Evolutionary conservation across 2,888 invertebrate genomes (phyloP).

Genomic region (Oxyteleia sp.): DNA sequence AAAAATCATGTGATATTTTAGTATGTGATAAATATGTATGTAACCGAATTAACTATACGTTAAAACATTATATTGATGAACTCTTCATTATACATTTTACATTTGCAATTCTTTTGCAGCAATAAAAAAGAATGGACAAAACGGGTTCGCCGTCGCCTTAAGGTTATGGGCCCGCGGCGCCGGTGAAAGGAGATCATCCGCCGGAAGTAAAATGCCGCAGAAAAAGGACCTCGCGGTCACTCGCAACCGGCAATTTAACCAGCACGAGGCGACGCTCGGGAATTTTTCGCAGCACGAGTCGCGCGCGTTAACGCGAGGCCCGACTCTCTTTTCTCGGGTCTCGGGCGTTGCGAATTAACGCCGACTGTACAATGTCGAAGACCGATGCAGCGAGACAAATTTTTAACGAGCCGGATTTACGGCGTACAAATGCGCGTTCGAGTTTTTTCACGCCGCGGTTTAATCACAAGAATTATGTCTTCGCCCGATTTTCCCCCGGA

Average conservation of each 20-base stretch:
- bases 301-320: not conserved
- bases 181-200: conserved; percentile 75
- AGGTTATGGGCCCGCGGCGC: conserved; percentile 32
- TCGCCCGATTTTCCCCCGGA: not conserved
- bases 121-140: conserved; percentile 14
- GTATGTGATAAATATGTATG: no score
- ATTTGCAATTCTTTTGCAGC: not conserved
- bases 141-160: conserved; percentile 30
- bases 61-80: no score
- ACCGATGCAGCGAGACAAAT: conserved; percentile 18
- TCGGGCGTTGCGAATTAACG: conserved; percentile 38
- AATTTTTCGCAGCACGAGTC: not conserved
- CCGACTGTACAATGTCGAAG: conserved; percentile 5
- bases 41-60: no score
- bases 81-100: no score
- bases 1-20: no score
- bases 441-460: not conserved
- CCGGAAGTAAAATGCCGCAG: conserved; percentile 48
- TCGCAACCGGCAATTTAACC: conserved; percentile 40
- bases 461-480: not conserved
- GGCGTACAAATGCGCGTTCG: not conserved
- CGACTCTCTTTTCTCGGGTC: conserved; percentile 40
- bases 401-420: conserved; percentile 16
- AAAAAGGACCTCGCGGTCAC: conserved; percentile 45
- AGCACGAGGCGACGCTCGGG: conserved; percentile 7